Evolutionary conservation across 1,140 invertebrate species (phyloP).

Genomic region (Platorchestia sp.): DNA sequence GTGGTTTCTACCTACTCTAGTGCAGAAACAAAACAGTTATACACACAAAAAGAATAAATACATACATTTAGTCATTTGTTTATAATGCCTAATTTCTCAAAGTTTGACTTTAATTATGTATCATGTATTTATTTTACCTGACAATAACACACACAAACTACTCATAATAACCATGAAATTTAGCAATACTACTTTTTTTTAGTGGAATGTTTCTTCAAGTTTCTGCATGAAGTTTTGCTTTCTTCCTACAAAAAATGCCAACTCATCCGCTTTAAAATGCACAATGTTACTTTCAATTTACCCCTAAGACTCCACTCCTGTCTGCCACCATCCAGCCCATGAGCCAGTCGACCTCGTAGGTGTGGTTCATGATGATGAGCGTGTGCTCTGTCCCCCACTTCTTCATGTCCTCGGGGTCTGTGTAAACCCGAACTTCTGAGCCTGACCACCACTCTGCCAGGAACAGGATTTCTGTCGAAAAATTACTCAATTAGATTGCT

Average conservation of each 20-base stretch:
- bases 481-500: background rate
- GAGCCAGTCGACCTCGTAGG: conserved; percentile 96
- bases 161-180: too few species aligned
- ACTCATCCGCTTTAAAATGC: background rate
- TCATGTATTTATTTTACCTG: too few species aligned
- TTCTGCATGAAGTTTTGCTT: too few species aligned
- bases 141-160: too few species aligned
- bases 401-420: conserved; percentile 83
- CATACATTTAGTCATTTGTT: too few species aligned
- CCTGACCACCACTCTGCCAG: conserved; percentile 80
- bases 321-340: conserved; percentile 90
- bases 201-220: too few species aligned
- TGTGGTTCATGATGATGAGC: conserved; percentile 93
- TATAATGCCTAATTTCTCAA: too few species aligned
- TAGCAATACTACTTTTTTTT: too few species aligned
- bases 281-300: conserved; percentile 72
- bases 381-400: conserved; percentile 90
- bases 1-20: background rate
- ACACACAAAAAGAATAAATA: too few species aligned
- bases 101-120: background rate
- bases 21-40: too few species aligned
- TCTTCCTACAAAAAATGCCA: too few species aligned
- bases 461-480: conserved; percentile 44
- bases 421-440: conserved; percentile 81
- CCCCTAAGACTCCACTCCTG: conserved; percentile 81